These are phyloP conservation scores for Geopemphigus sp. DNA, from an alignment of 1,140 invertebrate genomes.

Conservation along the genomic window DNA sequence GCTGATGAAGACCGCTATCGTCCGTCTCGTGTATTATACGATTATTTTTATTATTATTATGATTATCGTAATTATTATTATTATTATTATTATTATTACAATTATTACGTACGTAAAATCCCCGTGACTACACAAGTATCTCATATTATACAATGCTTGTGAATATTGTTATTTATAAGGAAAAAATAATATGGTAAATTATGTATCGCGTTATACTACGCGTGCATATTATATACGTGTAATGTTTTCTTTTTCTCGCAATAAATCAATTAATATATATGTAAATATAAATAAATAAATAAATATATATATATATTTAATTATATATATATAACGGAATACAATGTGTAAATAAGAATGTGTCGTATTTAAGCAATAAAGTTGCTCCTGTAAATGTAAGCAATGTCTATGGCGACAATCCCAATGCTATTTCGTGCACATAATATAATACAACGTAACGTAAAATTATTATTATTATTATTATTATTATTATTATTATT, in stretches of 20 bases:
- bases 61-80: slow-evolving; percentile 26
- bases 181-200: slow-evolving; percentile 9
- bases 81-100: slow-evolving; percentile 9
- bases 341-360: slow-evolving; percentile 28
- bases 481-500: slow-evolving; percentile 31
- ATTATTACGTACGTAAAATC: slow-evolving; percentile 14
- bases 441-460: slow-evolving; percentile 20
- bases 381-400: slow-evolving; percentile 44
- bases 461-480: slow-evolving; percentile 40
- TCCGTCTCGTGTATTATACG: no score
- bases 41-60: slow-evolving; percentile 28
- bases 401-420: slow-evolving; percentile 46
- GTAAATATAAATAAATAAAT: neutral
- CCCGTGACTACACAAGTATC: slow-evolving; percentile 35
- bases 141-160: slow-evolving; percentile 40
- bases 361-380: slow-evolving; percentile 47
- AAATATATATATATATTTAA: neutral
- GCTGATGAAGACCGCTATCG: no score
- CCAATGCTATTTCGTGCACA: slow-evolving; percentile 45
- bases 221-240: neutral
- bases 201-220: neutral
- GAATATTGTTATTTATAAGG: slow-evolving; percentile 42
- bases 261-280: neutral
- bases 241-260: neutral
- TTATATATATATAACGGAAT: neutral